Conservation (phyloP, 2,888 invertebrate genomes). For the Petrolisthes manimaculis region DNA sequence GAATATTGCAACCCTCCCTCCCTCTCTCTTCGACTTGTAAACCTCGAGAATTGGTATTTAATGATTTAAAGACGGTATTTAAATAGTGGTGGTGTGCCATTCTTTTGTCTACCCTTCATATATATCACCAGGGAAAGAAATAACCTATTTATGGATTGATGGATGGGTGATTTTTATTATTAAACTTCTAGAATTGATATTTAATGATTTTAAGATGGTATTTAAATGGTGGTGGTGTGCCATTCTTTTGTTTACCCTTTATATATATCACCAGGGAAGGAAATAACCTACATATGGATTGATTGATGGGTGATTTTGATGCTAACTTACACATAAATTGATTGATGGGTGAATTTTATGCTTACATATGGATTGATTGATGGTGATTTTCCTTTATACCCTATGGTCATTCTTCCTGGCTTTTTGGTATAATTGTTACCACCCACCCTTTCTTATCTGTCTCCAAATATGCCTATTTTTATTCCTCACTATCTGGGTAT, state of each 20-base stretch:
- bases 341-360: too few relatives aligned
- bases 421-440: too few relatives aligned
- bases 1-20: background rate
- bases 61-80: background rate
- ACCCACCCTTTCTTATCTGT: too few relatives aligned
- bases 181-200: background rate
- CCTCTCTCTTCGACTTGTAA: background rate
- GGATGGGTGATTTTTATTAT: background rate
- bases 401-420: too few relatives aligned
- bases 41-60: background rate
- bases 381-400: too few relatives aligned
- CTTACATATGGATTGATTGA: too few relatives aligned
- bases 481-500: too few relatives aligned
- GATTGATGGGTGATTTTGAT: background rate
- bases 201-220: background rate
- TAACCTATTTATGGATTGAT: constrained; percentile 1
- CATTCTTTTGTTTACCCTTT: background rate
- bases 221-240: background rate
- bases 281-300: constrained; percentile 13
- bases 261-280: background rate
- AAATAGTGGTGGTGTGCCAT: background rate
- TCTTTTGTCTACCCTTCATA: constrained; percentile 8
- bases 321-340: background rate
- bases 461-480: too few relatives aligned
- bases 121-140: background rate